Base-by-base conservation (phyloP, 2,797 vertebrate species). In the Rhinichthys osculus region DNA sequence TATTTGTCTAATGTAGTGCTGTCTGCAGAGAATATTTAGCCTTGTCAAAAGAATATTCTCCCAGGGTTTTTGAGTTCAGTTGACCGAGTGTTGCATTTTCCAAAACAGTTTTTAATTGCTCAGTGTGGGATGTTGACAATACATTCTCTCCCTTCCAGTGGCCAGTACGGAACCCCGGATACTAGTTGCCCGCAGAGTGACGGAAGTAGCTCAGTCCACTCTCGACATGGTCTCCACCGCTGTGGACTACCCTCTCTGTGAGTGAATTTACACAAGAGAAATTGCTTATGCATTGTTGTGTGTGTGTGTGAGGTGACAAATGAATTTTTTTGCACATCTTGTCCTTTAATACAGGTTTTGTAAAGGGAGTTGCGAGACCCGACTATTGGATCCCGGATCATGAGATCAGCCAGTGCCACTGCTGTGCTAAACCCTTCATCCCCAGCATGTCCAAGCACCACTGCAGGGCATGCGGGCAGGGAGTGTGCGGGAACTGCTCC, bases 361-460 rank as follows among this genome's bases (percentile, higher is more conserved):
- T 97, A 66, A 97, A 96, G 88, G 95, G 95, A 0, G 95, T 95
- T 27, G 96, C 96, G 1, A 92, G 95, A 8, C 96, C 96, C 0
- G 95, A 95, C 83, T 97, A 97, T 92, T 97, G 96, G 96, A 92
- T 96, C 17, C 95, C 96, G 0, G 96, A 97, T 87, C 93, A 95
- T 30, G 93, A 96, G 89, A 95, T 97, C 89, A 91, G 87, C 11
- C 91, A 93, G 86, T 97, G 96, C 87, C 92, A 96, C 85, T 89
- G 92, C 78, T 97, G 96, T 89, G 86, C 88, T 35, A 95, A 93
- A 87, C 35, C 79, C 47, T 96, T 97, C 88, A 95, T 92, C 0
- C 38, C 93, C 0, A 88, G 84, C 40, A 94, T 95, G 92, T 94
- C 95, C 66, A 96, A 96, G 90, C 96, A 97, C 90, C 96, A 97